A percentile compares a stretch with the other conserved stretches of the same genome.
Conservation (phyloP, 2,113 vertebrate genomes). For the Eublepharis macularius region DNA sequence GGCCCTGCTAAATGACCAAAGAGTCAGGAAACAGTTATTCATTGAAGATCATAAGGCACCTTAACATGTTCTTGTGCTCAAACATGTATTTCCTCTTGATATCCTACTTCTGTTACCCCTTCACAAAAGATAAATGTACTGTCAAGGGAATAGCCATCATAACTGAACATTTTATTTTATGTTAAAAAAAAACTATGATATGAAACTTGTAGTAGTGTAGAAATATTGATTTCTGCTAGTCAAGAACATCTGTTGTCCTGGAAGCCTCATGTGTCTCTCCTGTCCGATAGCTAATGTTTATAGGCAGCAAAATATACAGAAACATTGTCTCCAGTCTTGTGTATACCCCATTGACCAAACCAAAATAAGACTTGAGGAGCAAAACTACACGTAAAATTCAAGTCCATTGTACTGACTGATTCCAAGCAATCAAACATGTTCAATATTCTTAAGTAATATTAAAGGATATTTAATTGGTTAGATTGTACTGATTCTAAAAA, state of each 20-base stretch:
- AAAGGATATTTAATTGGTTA: too few species aligned
- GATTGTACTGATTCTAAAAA: too few species aligned
- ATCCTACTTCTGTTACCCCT: slow-evolving; percentile 2
- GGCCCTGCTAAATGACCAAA: neutral
- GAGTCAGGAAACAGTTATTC: neutral
- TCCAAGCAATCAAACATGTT: too few species aligned
- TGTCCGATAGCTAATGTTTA: neutral
- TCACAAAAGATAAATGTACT: neutral
- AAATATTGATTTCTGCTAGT: neutral
- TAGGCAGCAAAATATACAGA: neutral
- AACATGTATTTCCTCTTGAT: slow-evolving; percentile 26
- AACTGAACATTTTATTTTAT: neutral
- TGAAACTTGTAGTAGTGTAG: neutral
- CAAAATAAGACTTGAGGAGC: too few species aligned
- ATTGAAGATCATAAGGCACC: neutral
- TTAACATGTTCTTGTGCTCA: slow-evolving; percentile 17
- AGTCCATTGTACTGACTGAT: too few species aligned
- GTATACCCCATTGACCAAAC: too few species aligned
- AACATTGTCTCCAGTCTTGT: neutral
- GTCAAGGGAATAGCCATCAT: neutral
- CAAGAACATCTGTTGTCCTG: neutral
- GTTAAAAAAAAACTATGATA: neutral
- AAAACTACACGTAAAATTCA: too few species aligned
- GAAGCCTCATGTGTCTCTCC: neutral
- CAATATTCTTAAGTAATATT: too few species aligned